Conservation (phyloP, 2,888 invertebrate genomes). For the Macrophya alboannulata region DNA sequence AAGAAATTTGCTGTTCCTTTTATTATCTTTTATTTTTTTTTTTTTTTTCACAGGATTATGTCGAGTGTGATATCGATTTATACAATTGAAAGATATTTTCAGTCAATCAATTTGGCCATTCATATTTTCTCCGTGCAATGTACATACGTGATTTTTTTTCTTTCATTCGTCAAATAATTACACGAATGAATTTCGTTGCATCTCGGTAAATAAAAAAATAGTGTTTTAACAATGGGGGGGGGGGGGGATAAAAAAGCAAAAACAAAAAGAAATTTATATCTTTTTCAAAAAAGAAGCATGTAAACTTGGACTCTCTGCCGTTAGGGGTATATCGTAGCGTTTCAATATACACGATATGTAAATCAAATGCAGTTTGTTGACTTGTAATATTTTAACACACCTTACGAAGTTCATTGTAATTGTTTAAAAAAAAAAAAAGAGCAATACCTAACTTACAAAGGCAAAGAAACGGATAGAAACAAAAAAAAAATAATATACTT, state of each 20-base stretch:
- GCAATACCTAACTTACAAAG: slow-evolving; percentile 30
- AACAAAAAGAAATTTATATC: not conserved
- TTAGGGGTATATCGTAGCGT: no score
- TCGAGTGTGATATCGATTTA: not conserved
- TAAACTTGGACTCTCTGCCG: no score
- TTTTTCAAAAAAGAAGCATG: not conserved
- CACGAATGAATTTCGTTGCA: not conserved
- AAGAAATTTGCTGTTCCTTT: not conserved
- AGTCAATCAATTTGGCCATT: not conserved
- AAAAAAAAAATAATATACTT: not conserved
- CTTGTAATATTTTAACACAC: slow-evolving; percentile 38
- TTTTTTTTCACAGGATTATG: not conserved
- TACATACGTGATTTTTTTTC: not conserved
- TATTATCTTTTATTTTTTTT: not conserved
- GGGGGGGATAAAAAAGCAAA: not conserved
- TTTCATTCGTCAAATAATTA: not conserved
- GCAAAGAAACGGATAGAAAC: not conserved
- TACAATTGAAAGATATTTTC: not conserved
- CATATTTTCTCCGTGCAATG: not conserved
- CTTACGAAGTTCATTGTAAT: slow-evolving; percentile 42
- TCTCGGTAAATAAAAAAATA: not conserved
- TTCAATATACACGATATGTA: no score
- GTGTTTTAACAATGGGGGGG: not conserved
- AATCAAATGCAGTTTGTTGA: not conserved
- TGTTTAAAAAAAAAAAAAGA: slow-evolving; percentile 40